Conservation (phyloP, 2,113 vertebrate genomes). For the Mustelus asterias region DNA sequence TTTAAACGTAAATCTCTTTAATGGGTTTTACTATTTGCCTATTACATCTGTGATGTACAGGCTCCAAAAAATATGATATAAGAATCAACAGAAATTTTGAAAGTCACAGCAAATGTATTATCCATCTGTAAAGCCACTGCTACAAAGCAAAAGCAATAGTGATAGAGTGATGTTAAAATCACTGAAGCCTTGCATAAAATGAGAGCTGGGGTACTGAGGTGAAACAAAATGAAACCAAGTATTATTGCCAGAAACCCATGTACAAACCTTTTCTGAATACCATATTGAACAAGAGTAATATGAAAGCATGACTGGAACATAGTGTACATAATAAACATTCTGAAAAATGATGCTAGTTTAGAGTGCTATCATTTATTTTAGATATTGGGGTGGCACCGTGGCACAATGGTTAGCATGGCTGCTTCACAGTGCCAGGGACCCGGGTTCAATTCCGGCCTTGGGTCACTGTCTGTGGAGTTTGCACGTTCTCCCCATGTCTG, state of each 20-base stretch:
- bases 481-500: too few relatives aligned
- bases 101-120: conserved; percentile 13
- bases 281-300: not conserved
- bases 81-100: not conserved
- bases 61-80: not conserved
- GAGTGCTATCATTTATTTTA: not conserved
- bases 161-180: not conserved
- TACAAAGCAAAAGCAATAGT: not conserved
- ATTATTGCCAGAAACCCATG: not conserved
- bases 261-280: not conserved
- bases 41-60: not conserved
- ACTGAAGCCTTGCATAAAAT: not conserved
- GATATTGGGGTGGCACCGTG: not conserved
- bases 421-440: too few relatives aligned
- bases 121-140: not conserved
- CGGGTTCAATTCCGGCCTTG: too few relatives aligned
- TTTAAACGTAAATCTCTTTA: not conserved
- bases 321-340: not conserved
- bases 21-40: not conserved
- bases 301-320: not conserved
- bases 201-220: not conserved
- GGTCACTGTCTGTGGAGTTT: too few relatives aligned
- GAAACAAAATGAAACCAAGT: conserved; percentile 1
- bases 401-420: too few relatives aligned
- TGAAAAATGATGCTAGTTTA: not conserved